Evolutionary conservation across 2,797 vertebrate genomes (phyloP).

Genomic region (Urocyon cinereoargenteus): DNA sequence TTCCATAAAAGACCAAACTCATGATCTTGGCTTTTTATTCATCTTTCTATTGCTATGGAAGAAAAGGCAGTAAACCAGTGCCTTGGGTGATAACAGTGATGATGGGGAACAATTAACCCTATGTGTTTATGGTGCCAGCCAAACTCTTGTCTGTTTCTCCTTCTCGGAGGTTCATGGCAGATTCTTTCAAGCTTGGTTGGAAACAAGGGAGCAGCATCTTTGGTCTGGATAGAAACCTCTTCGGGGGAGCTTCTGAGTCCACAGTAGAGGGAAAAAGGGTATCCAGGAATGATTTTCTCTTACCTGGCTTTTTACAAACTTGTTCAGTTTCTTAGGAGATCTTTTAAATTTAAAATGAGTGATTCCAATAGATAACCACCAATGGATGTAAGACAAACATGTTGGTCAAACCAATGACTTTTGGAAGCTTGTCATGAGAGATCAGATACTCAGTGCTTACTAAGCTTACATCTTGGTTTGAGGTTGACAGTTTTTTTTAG

Average conservation of each 20-base stretch:
- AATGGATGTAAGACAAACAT: not conserved
- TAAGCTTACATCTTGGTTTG: conserved; percentile 41
- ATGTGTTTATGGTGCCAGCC: not conserved
- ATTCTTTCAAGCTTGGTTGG: not conserved
- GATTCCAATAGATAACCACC: not conserved
- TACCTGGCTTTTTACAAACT: not conserved
- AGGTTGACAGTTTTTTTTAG: not conserved
- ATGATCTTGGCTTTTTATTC: not conserved
- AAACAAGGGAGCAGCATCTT: not conserved
- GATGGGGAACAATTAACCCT: not conserved
- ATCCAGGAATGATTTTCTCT: not conserved
- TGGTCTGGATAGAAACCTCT: not conserved
- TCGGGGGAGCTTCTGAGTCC: not conserved
- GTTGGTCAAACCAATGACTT: not conserved
- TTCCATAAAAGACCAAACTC: not conserved
- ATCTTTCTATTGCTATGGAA: not conserved
- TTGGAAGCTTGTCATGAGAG: conserved; percentile 26
- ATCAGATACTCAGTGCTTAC: not conserved
- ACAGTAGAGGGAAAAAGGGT: not conserved
- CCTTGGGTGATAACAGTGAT: not conserved
- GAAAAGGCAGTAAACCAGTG: not conserved
- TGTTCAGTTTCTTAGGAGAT: conserved; percentile 2
- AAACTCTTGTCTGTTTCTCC: not conserved
- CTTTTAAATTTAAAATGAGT: not conserved
- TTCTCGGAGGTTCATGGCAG: not conserved